Base-by-base conservation (phyloP, 2,888 invertebrate species). In the Eristalis intricaria region DNA sequence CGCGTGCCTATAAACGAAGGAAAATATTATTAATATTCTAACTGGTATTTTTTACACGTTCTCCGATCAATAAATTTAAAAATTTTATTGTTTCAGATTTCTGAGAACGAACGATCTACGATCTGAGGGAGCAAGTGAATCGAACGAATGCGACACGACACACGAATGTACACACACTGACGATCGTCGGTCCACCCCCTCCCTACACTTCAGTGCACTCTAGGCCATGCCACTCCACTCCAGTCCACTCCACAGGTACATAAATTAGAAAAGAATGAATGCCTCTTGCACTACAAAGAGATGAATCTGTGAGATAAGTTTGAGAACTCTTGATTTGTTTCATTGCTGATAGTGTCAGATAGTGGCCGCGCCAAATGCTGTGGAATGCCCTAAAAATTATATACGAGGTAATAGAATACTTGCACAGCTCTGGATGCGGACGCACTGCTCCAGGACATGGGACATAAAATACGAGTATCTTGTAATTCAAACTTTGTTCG, bases 81-180 rank as follows among this genome's bases (percentile, higher is more conserved):
- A 83, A 70, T 86, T 86, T 86, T 86, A 86, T 86, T 86, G 79
- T 86, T 83, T 83, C 76, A 71, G 65, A 86, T 86, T 86, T 86
- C 86, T 71, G 43, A 50, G 75, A 86, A 78, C 65, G 75, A 86
- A 78, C 65, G 66, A 71, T 77, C 81, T 50, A 50, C 50, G 50
- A 19, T 76, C 70, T 65, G 58, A 35, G 40, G 23, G 63, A 35
- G 69, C 19, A 73, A 66, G 80, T 80, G 84, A 74, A 84, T 73
- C 69, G 79, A 84, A 79, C 69, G 79, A 84, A 79, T 65, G 60
- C 79, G 79, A 74, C 74, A 38, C 79, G 79, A 74, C 74, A 38
- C 38, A 38, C 38, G 38, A 38, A 13, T 38, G 38, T 38, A 38
- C 38, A 38, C 38, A 13, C 38, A 1, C 38, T 0, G 1, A 1